Base-by-base conservation (phyloP, 2,113 vertebrate species). In the Megalops atlanticus region DNA sequence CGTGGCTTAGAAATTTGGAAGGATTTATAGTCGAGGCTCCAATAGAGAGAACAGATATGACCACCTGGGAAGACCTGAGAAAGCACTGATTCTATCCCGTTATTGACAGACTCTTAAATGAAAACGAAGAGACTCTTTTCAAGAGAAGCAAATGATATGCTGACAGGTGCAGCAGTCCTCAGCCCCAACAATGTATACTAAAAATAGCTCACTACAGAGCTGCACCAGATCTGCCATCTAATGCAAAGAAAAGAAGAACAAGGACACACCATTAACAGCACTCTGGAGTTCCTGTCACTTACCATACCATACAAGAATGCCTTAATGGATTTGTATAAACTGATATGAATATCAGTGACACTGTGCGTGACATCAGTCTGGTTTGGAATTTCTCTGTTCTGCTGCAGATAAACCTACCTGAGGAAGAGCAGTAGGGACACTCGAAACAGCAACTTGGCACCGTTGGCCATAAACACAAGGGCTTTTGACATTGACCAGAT, bases 21-120 rank as follows among this genome's bases (percentile, higher is more conserved):
- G 58, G 40, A 69, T 82, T 82, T 82, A 40, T 77, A 33, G 74
- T 82, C 6, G 75, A 77, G 74, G 80, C 80, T 54, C 79, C 71
- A 52, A 45, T 76, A 76, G 58, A 64, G n/a, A 64, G 58, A 64
- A n/a, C n/a, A 27, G 18, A 24, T 16, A 27, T 27, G 38, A 76
- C n/a, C 52, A 81, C 7, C 52, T 43, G 58, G 47, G 80, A 81
- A 68, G 73, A 81, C 45, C 12, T 81, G 74, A 33, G 21, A 82
- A 52, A 15, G 35, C 80, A 82, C 24, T n/a, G n/a, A n/a, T n/a
- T n/a, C n/a, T n/a, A n/a, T n/a, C n/a, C n/a, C n/a, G n/a, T 82
- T 54, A 8, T 82, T 82, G 80, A 77, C 80, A 70, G 74, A 36
- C 45, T 77, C n/a, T 27, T 77, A 76, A 77, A n/a, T 10, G 80